phyloP scores from a whole-genome alignment of 2,888 invertebrate genomes.

The Agrochola circellaris region DNA sequence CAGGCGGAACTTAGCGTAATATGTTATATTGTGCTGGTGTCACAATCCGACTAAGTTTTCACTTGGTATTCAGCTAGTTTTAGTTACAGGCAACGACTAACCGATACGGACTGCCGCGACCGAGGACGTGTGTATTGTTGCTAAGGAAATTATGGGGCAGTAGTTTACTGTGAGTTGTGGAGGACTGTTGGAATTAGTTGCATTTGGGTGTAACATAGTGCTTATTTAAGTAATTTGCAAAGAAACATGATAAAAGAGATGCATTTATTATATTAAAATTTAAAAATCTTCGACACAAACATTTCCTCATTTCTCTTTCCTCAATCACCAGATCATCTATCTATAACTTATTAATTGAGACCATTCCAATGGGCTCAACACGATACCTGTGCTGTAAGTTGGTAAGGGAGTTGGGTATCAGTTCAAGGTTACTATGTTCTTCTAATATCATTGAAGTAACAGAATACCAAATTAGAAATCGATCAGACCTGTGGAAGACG shows the following conservation, averaged over 20 bases:
- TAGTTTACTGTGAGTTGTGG: slow-evolving; percentile 41
- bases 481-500: too few species aligned
- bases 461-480: too few species aligned
- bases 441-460: too few species aligned
- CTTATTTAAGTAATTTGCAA: slow-evolving; percentile 12
- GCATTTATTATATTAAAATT: too few species aligned
- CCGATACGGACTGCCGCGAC: slow-evolving; percentile 62
- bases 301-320: too few species aligned
- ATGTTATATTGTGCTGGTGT: slow-evolving; percentile 71
- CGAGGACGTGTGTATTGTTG: slow-evolving; percentile 54
- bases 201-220: slow-evolving; percentile 9
- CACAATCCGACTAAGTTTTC: slow-evolving; percentile 67
- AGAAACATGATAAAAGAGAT: background rate
- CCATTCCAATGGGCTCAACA: too few species aligned
- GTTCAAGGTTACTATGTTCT: too few species aligned
- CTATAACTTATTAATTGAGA: too few species aligned
- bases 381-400: too few species aligned
- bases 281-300: too few species aligned
- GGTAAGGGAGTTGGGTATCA: too few species aligned
- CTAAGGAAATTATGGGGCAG: slow-evolving; percentile 47
- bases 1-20: slow-evolving; percentile 65
- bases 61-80: slow-evolving; percentile 71
- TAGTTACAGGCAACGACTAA: slow-evolving; percentile 66
- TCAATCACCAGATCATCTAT: too few species aligned
- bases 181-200: slow-evolving; percentile 24